Base-by-base conservation (phyloP, 2,888 invertebrate genomes). In the Apamea sordens region DNA sequence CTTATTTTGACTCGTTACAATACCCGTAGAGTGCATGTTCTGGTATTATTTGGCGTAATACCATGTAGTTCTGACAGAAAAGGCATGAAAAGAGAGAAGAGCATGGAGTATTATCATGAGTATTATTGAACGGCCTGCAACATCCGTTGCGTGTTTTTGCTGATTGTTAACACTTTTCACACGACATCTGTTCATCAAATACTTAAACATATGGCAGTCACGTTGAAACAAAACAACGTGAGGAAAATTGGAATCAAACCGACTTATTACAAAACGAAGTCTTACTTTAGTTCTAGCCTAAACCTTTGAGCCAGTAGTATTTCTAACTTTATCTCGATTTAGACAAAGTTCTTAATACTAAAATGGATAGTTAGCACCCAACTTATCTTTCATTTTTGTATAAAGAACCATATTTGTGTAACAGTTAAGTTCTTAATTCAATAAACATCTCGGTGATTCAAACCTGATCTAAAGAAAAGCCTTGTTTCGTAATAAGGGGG, bases 71-170 rank as follows among this genome's bases (percentile, higher is more conserved):
- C 3, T 24, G 11, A 36, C 36, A 56, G 47, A 77, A 53, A 65
- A 21, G 3, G 13, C n/a, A 18, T n/a, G n/a, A 32, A 18, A 44
- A 78, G 32, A 73, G 41, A 73, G 11, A 2, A 28, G 11, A 56
- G 6, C 3, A 7, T 32, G 28, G 50, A 32, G 24, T 28, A n/a
- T 28, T 53, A 76, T 50, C 24, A 44, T 32, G 8, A 63, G 21
- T 59, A 59, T n/a, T 21, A 47, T n/a, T 1, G 18, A 53, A 44
- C 2, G 5, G 8, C 32, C 6, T 24, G 56, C 24, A 21, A 65
- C 47, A 47, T 24, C 28, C 10, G 47, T 32, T 76, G n/a, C 75
- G 24, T 61, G n/a, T 74, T 73, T 80, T 50, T 56, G 44, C 18
- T 77, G 24, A 50, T 56, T 28, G 56, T 47, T 47, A n/a, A 36